Conservation (phyloP, 2,888 invertebrate genomes). For the Cheilosia variabilis region DNA sequence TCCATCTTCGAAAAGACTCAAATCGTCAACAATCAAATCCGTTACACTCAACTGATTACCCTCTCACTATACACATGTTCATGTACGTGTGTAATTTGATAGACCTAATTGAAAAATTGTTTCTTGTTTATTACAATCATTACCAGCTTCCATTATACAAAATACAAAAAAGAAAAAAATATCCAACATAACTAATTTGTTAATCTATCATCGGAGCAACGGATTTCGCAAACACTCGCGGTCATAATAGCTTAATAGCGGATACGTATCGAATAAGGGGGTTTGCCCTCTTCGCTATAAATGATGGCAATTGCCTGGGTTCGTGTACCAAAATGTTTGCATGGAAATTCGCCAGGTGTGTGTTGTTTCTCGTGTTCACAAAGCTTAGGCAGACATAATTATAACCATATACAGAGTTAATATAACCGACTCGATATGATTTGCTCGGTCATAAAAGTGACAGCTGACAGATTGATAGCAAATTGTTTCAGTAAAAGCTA, state of each 20-base stretch:
- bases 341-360: slow-evolving; percentile 1
- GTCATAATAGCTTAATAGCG: slow-evolving; percentile 17
- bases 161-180: neutral
- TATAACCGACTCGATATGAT: too few relatives aligned
- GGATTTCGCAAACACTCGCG: slow-evolving; percentile 19
- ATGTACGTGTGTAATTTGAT: neutral
- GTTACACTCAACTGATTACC: neutral
- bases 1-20: too few relatives aligned
- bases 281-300: slow-evolving; percentile 3
- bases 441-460: too few relatives aligned
- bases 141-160: slow-evolving; percentile 12
- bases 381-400: neutral
- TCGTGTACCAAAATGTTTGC: slow-evolving; percentile 3
- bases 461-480: too few relatives aligned
- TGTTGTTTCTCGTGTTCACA: neutral
- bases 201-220: slow-evolving; percentile 34
- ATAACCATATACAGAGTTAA: neutral
- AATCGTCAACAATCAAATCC: too few relatives aligned
- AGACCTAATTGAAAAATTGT: slow-evolving; percentile 26
- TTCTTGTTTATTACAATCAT: slow-evolving; percentile 33
- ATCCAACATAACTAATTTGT: slow-evolving; percentile 15
- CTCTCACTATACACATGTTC: neutral
- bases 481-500: too few relatives aligned
- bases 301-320: slow-evolving; percentile 27
- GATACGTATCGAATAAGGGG: neutral